phyloP scores from a whole-genome alignment of 2,888 invertebrate genomes.

The Amphimallon solstitiale region DNA sequence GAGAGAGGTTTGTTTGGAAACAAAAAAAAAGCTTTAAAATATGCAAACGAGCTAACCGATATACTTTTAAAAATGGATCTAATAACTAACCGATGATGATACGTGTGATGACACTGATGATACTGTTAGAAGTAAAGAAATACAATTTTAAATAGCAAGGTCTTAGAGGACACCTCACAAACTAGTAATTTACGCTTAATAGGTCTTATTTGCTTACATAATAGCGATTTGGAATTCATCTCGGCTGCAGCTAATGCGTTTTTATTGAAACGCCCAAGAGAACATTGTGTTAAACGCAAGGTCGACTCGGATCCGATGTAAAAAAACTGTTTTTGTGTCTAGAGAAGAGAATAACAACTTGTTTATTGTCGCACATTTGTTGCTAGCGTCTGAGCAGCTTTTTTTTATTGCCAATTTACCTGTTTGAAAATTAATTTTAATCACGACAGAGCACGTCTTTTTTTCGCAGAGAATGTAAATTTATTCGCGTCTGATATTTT shows the following conservation, averaged over 20 bases:
- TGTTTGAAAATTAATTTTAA: constrained; percentile 15
- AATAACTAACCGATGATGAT: background rate
- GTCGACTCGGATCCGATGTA: background rate
- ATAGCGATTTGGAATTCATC: constrained; percentile 8
- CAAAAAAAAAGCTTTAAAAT: too few relatives aligned
- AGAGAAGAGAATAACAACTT: constrained; percentile 20
- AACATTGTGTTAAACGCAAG: constrained; percentile 9
- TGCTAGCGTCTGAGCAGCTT: constrained; percentile 5
- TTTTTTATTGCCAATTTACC: constrained; percentile 4
- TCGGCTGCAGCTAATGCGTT: constrained; percentile 7
- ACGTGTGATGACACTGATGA: background rate
- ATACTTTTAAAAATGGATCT: background rate
- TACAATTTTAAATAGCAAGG: constrained; percentile 1
- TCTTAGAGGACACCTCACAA: constrained; percentile 9
- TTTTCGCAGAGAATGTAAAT: background rate
- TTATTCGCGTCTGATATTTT: background rate
- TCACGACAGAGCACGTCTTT: background rate
- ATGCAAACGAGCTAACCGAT: too few relatives aligned
- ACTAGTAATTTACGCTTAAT: constrained; percentile 13
- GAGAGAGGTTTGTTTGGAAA: too few relatives aligned
- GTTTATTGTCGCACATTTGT: constrained; percentile 2
- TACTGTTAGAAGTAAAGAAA: background rate
- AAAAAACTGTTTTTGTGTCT: constrained; percentile 23
- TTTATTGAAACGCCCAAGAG: constrained; percentile 15
- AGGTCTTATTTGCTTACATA: constrained; percentile 8